A percentile compares a stretch with the other conserved stretches of the same genome.
Evolutionary conservation across 2,113 vertebrate species (phyloP).

Genomic region (Crotalus horridus): DNA sequence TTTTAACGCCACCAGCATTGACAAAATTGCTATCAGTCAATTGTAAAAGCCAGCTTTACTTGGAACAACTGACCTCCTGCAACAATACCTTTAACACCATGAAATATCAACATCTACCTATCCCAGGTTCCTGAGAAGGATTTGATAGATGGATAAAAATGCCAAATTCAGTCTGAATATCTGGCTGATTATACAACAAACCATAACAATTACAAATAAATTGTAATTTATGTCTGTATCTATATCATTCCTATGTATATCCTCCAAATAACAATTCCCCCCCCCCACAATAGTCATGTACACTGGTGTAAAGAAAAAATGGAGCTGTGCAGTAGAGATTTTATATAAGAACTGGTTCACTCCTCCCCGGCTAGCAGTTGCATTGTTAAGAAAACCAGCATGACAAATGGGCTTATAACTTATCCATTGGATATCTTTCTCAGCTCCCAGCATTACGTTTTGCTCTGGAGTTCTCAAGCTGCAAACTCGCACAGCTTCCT

Average conservation of each 20-base stretch:
- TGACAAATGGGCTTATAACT: not conserved
- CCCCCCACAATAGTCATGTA: not conserved
- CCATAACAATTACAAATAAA: not conserved
- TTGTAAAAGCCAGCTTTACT: not conserved
- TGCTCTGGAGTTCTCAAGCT: not conserved
- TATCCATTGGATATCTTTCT: not conserved
- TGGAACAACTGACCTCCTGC: not conserved
- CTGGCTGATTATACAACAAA: not conserved
- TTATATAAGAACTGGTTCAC: not conserved
- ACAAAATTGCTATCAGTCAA: not conserved
- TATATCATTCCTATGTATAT: not conserved
- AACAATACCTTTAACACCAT: not conserved
- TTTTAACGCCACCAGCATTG: not conserved
- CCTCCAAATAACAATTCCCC: not conserved
- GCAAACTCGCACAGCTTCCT: not conserved
- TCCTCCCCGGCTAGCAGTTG: not conserved
- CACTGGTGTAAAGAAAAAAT: not conserved
- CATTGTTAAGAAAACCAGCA: not conserved
- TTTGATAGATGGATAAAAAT: not conserved
- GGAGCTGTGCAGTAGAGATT: not conserved
- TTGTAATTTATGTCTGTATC: not conserved
- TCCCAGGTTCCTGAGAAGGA: not conserved
- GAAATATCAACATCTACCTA: not conserved
- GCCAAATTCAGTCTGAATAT: not conserved
- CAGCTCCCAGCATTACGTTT: constrained; percentile 7